Evolutionary conservation across 2,797 vertebrate genomes (phyloP).

Genomic region (Sardinella longiceps): DNA sequence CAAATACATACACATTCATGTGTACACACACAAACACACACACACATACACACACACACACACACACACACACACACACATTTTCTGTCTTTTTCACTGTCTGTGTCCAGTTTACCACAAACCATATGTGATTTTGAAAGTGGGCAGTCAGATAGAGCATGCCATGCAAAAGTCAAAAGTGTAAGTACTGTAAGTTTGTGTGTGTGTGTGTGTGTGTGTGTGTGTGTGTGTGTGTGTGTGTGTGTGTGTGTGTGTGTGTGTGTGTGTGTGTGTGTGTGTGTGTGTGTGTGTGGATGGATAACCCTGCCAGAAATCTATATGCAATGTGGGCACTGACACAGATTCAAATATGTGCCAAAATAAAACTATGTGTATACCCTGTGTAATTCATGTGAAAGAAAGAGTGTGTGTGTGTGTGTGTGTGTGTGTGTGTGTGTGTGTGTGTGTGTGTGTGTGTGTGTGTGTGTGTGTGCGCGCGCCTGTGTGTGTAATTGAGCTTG

Average conservation of each 20-base stretch:
- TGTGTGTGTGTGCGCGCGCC: background rate
- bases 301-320: slow-evolving; percentile 52
- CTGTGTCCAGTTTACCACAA: slow-evolving; percentile 9
- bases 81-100: background rate
- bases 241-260: slow-evolving; percentile 10
- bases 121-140: slow-evolving; percentile 15
- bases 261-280: slow-evolving; percentile 31
- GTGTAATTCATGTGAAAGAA: background rate
- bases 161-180: slow-evolving; percentile 20
- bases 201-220: slow-evolving; percentile 5
- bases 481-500: background rate
- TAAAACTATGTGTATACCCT: background rate
- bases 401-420: background rate
- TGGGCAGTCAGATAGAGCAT: slow-evolving; percentile 17
- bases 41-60: background rate
- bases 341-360: slow-evolving; percentile 17
- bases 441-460: background rate
- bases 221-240: slow-evolving; percentile 13
- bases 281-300: slow-evolving; percentile 41
- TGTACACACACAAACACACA: background rate
- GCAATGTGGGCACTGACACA: slow-evolving; percentile 14
- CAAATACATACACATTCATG: too few relatives aligned
- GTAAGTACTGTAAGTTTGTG: background rate
- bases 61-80: background rate
- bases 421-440: background rate